Base-by-base conservation (phyloP, 2,888 invertebrate species). In the Mactromeris polynyma region DNA sequence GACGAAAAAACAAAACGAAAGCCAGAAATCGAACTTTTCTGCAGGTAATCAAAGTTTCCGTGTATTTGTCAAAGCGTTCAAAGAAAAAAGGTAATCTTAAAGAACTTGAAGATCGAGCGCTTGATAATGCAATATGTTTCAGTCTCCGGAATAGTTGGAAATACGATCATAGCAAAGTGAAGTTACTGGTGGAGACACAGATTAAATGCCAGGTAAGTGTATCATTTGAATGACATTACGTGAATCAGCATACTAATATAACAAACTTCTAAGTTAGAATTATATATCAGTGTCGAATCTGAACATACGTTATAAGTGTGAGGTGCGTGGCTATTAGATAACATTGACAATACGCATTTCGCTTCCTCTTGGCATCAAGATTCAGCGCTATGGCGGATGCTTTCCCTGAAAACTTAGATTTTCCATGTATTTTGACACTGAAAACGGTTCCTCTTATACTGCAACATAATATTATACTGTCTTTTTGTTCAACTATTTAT, bases 31-130 rank as follows among this genome's bases (percentile, higher is more conserved):
- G 90, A 54, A 77, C 88, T 9, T 64, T 90, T 31, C 42, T 92
- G 36, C 85, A 90, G 36, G 89, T 90, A 31, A 87, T 91, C 26
- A 92, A 92, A 36, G 88, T 90, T 33, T 87, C 82, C 9, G 92
- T 92, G 26, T 78, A 90, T 81, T 90, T 89, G 92, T 83, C 86
- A 17, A 88, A 83, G 19, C 86, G 90, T 14, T 83, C 88, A 1
- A 73, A 64, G 31, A 89, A 89, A n/a, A 40, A 83, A 7, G 77
- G 58, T 21, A 51, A 81, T 9, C 36, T 51, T 6, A 36, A 83
- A 14, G 19, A 46, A 4, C 26, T 26, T 11, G 46, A 79, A 36
- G 64, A 64, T 31, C n/a, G 40, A 11, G 46, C 80, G 7, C 51
- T 82, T 17, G 85, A 89, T 3, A 87, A 80, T 31, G 83, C 88